Evolutionary conservation across 2,797 vertebrate genomes (phyloP).

Genomic region (Labroides dimidiatus): DNA sequence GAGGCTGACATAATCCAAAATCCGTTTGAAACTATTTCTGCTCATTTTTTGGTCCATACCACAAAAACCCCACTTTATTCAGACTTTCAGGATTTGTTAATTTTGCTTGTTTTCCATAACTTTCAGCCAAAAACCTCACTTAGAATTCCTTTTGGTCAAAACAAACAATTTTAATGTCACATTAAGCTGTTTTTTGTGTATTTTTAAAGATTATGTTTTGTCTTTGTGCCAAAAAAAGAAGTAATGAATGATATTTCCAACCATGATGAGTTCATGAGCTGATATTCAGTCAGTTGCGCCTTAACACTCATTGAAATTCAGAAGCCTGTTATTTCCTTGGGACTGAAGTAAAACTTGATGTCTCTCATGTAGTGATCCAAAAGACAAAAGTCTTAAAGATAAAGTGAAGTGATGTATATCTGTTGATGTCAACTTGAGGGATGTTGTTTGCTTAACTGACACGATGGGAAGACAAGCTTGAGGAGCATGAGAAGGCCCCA

Average conservation of each 20-base stretch:
- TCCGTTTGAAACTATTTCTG: not conserved
- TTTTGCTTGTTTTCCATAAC: not conserved
- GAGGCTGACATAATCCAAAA: no score
- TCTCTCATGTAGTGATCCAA: constrained; percentile 45
- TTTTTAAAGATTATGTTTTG: no score
- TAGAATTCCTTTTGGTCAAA: no score
- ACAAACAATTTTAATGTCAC: no score
- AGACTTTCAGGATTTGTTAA: not conserved
- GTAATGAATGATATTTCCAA: constrained; percentile 9
- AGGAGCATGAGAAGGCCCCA: constrained; percentile 70
- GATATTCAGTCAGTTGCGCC: no score
- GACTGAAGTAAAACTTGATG: constrained; percentile 34
- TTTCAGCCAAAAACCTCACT: no score
- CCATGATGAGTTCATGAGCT: not conserved
- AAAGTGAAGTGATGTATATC: constrained; percentile 53
- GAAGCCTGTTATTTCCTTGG: constrained; percentile 27
- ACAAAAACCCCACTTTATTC: no score
- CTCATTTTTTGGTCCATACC: no score
- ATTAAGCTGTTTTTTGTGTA: no score
- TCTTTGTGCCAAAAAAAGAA: no score
- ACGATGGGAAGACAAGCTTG: constrained; percentile 72
- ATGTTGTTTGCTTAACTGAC: constrained; percentile 47
- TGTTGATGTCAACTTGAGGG: constrained; percentile 34
- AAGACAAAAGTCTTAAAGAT: constrained; percentile 69
- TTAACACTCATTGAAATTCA: no score